phyloP scores from a whole-genome alignment of 2,888 invertebrate genomes.

The Octonoba sinensis region DNA sequence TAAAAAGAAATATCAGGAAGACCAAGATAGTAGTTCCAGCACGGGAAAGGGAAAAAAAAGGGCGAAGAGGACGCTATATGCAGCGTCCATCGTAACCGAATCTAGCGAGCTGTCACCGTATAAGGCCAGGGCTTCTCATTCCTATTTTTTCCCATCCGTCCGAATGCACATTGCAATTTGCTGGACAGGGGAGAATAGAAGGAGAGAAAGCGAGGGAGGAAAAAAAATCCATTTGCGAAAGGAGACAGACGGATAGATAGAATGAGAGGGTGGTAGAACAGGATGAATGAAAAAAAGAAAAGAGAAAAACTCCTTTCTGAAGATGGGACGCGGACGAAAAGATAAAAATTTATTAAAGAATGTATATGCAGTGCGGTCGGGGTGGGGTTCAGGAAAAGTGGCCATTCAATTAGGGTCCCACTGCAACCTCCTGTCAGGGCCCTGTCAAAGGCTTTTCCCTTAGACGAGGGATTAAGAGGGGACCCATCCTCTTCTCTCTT shows the following conservation, averaged over 20 bases:
- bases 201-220: slow-evolving; percentile 8
- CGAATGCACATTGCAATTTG: slow-evolving; percentile 63
- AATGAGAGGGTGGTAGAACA: slow-evolving; percentile 6
- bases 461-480: slow-evolving; percentile 34
- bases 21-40: slow-evolving; percentile 12
- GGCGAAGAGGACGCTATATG: slow-evolving; percentile 16
- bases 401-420: slow-evolving; percentile 56
- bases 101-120: slow-evolving; percentile 33
- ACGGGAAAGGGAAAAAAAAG: background rate
- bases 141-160: slow-evolving; percentile 47
- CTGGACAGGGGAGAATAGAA: slow-evolving; percentile 28
- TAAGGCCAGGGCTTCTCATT: slow-evolving; percentile 31
- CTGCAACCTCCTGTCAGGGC: slow-evolving; percentile 35
- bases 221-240: slow-evolving; percentile 47
- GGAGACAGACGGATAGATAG: slow-evolving; percentile 20
- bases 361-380: slow-evolving; percentile 41
- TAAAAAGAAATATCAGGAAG: slow-evolving; percentile 15
- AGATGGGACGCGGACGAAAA: slow-evolving; percentile 3
- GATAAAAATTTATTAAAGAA: slow-evolving; percentile 63
- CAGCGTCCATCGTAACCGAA: slow-evolving; percentile 52
- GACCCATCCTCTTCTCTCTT: slow-evolving; percentile 7
- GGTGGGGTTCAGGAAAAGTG: slow-evolving; percentile 32
- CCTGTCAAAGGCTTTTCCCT: slow-evolving; percentile 34
- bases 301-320: background rate
- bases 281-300: slow-evolving; percentile 23